phyloP scores from a whole-genome alignment of 2,113 vertebrate genomes.

The Trematomus loennbergii region DNA sequence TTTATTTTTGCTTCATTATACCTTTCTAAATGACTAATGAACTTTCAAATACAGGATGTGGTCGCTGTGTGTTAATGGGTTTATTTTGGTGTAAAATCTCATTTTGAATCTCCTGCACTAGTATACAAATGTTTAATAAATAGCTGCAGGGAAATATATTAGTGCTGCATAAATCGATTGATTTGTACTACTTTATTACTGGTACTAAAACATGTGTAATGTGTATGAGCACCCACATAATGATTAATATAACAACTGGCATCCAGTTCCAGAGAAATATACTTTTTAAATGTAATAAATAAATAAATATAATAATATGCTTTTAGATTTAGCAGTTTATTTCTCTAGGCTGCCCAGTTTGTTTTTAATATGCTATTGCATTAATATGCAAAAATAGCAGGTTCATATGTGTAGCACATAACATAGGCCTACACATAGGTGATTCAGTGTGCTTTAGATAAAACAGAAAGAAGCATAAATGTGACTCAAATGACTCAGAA shows the following conservation, averaged over 20 bases:
- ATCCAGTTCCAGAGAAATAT: not conserved
- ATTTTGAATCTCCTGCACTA: not conserved
- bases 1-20: not conserved
- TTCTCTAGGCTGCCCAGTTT: not conserved
- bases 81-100: not conserved
- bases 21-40: not conserved
- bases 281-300: not conserved
- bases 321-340: too few species aligned
- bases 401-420: too few species aligned
- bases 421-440: too few species aligned
- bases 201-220: not conserved
- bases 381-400: not conserved
- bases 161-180: too few species aligned
- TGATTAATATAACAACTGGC: not conserved
- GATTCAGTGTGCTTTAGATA: too few species aligned
- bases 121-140: not conserved
- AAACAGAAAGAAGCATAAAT: too few species aligned
- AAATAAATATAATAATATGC: not conserved
- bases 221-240: not conserved
- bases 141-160: not conserved
- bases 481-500: slow-evolving; percentile 11
- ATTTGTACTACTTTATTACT: not conserved
- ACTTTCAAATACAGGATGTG: not conserved
- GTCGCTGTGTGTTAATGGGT: not conserved
- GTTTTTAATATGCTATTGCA: not conserved